These are phyloP conservation scores for mouse (Mus musculus) DNA, from an alignment of 2,113 vertebrate genomes.

Conservation along the genomic window GRCm39 chr4:65938501-65939000, in stretches of 20 bases:
- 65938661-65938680: not conserved
- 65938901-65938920: not conserved
- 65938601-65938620: not conserved
- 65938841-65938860: not conserved
- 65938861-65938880: not conserved
- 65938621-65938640: not conserved
- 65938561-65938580: not conserved
- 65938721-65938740: not conserved
- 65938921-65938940: not conserved
- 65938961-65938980: not conserved
- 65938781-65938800: not conserved
- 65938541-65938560: not conserved
- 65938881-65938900: not conserved
- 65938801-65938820: not conserved
- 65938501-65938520: not conserved
- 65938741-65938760: not conserved
- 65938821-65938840: not conserved
- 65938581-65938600: not conserved
- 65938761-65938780: not conserved
- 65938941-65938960: not conserved
- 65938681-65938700: not conserved
- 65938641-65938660: not conserved
- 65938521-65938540: not conserved
- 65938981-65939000: not conserved
- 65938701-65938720: not conserved